Conservation (phyloP, 2,888 invertebrate species). For the Torymus tubicola region DNA sequence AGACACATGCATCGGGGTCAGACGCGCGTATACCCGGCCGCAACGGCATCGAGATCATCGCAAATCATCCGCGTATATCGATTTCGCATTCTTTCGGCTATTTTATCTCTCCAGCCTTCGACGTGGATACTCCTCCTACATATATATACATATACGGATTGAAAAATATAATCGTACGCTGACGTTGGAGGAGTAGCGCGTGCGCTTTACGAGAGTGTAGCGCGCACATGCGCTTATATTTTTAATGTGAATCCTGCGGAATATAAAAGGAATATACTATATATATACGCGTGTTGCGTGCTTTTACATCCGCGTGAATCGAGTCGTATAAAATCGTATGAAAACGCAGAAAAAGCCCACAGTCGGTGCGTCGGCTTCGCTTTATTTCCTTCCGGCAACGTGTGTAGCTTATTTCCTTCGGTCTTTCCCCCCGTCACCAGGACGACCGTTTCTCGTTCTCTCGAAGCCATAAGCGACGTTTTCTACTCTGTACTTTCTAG, state of each 20-base stretch:
- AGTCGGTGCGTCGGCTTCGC: constrained; percentile 4
- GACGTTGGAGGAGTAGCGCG: no score
- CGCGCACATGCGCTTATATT: no score
- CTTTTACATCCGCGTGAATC: not conserved
- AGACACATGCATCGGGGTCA: constrained; percentile 34
- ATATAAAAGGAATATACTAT: not conserved
- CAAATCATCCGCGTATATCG: constrained; percentile 51
- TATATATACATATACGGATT: constrained; percentile 23
- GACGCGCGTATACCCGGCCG: no score
- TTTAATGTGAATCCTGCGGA: constrained; percentile 27
- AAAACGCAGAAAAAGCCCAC: constrained; percentile 38
- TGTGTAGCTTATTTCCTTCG: constrained; percentile 27
- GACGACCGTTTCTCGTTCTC: constrained; percentile 16
- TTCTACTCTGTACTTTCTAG: not conserved
- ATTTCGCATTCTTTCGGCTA: constrained; percentile 45
- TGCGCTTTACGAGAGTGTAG: constrained; percentile 19
- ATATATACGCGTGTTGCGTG: no score
- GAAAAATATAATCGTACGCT: constrained; percentile 38
- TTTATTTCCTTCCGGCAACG: not conserved
- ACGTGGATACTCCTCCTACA: not conserved
- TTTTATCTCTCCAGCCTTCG: constrained; percentile 23
- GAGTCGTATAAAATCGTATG: constrained; percentile 49
- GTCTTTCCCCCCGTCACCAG: constrained; percentile 2
- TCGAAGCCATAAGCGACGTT: constrained; percentile 30
- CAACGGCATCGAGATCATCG: constrained; percentile 47